Percentiles rank a stretch among this genome's conserved stretches.
Evolutionary conservation across 1,140 invertebrate genomes (phyloP).

Genomic region (Zeugodacus cucurbitae): DNA sequence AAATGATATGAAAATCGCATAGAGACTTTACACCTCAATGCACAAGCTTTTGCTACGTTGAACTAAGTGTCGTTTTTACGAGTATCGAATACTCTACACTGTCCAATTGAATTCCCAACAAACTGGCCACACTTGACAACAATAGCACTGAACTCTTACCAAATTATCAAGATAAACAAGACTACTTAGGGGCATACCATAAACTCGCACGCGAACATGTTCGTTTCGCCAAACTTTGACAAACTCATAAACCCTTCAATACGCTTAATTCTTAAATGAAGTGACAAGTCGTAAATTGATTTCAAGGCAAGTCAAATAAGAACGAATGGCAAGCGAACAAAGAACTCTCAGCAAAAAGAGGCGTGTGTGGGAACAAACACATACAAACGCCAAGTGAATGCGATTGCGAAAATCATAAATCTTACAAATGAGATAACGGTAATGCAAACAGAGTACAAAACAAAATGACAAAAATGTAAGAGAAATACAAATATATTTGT

Average conservation of each 20-base stretch:
- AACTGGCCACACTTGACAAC: not conserved
- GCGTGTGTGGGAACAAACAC: not conserved
- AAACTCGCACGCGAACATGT: not conserved
- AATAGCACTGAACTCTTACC: not conserved
- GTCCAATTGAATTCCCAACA: not conserved
- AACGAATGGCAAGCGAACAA: not conserved
- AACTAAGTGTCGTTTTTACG: not conserved
- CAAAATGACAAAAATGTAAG: not conserved
- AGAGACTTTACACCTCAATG: not conserved
- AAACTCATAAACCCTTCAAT: conserved; percentile 13
- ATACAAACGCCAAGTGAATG: not conserved
- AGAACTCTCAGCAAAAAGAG: not conserved
- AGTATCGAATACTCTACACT: not conserved
- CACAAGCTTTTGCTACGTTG: too few relatives aligned
- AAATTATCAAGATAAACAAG: not conserved
- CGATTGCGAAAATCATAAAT: not conserved
- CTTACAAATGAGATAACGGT: not conserved
- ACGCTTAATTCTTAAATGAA: conserved; percentile 21
- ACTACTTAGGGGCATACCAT: not conserved
- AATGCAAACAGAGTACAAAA: not conserved
- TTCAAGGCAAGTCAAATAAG: not conserved
- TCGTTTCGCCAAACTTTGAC: not conserved
- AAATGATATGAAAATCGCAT: not conserved
- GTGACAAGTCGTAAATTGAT: conserved; percentile 31
- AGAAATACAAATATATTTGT: not conserved